These are phyloP conservation scores for Osmoderma eremita DNA, from an alignment of 2,888 invertebrate species.

Conservation along the genomic window DNA sequence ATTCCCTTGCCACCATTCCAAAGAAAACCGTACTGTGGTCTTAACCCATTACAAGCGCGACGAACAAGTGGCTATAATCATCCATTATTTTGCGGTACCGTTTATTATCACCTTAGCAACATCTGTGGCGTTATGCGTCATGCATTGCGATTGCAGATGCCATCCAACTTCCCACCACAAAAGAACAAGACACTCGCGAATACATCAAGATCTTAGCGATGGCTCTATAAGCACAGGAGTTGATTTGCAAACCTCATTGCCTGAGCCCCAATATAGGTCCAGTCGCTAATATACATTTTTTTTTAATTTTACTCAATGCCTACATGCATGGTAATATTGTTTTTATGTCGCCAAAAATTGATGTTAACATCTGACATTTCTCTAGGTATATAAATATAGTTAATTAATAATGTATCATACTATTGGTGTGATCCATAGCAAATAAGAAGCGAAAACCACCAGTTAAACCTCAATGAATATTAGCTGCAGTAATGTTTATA, in stretches of 20 bases:
- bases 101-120: conserved; percentile 86
- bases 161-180: conserved; percentile 73
- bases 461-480: conserved; percentile 19
- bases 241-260: conserved; percentile 68
- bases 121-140: conserved; percentile 84
- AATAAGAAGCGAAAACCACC: conserved; percentile 13
- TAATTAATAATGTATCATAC: not conserved
- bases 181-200: conserved; percentile 72
- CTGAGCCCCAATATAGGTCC: conserved; percentile 1
- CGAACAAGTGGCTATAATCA: conserved; percentile 83
- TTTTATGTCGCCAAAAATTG: not conserved
- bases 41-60: conserved; percentile 85
- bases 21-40: conserved; percentile 83
- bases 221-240: conserved; percentile 78
- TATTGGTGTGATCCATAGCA: conserved; percentile 5
- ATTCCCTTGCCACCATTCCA: conserved; percentile 76
- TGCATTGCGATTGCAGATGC: conserved; percentile 88
- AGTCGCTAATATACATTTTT: not conserved
- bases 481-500: conserved; percentile 29
- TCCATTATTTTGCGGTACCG: conserved; percentile 85
- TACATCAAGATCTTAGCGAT: conserved; percentile 73
- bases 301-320: not conserved
- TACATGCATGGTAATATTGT: not conserved
- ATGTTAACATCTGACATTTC: not conserved
- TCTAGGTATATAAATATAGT: conserved; percentile 7